Base-by-base conservation (phyloP, 2,113 vertebrate genomes). In the Acrocephalus arundinaceus region DNA sequence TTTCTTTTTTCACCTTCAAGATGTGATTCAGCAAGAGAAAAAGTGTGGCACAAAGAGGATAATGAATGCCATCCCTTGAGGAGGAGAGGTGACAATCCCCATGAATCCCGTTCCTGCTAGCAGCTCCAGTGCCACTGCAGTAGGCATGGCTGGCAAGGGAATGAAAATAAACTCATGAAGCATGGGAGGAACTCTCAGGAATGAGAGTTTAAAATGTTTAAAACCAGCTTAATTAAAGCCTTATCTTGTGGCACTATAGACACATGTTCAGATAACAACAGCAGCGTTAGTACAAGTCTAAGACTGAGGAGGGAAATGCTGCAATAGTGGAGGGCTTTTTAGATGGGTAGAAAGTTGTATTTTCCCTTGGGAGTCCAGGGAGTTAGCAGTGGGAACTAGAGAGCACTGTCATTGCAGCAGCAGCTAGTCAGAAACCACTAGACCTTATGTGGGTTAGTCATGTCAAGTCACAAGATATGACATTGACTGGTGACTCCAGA, bases 391-490 rank as follows among this genome's bases (percentile, higher is more conserved):
- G 75, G 58, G 37, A 57, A 37, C 28, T 6, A 30, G 41, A 0
- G 11, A 63, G 70, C 2, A 0, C 46, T 89, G 59, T 46, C 13
- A 8, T 31, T 65, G 63, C 58, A 72, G 71, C 65, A 67, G 62
- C 46, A 72, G 70, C 62, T 31, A 43, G 31, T 76, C 76, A 75
- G 83, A 87, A 94, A 45, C 65, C 57, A 22, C 79, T 12, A 62
- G 75, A 46, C 59, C 48, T 84, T 49, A 6, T 23, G 85, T 33
- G 80, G 45, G 28, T 96, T 95, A 92, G 79, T 96, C 83, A 89
- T 9, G 4, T 37, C 66, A 59, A 52, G 90, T 95, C 96, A 92
- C 88, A 96, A 81, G 85, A 75, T 61, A 25, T 74, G 90, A 63
- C 90, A 54, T 20, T 86, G 74, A 41, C 73, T 67, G 28, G 70